Evolutionary conservation across 2,888 invertebrate genomes (phyloP).

Genomic region (Anticlea derivata): DNA sequence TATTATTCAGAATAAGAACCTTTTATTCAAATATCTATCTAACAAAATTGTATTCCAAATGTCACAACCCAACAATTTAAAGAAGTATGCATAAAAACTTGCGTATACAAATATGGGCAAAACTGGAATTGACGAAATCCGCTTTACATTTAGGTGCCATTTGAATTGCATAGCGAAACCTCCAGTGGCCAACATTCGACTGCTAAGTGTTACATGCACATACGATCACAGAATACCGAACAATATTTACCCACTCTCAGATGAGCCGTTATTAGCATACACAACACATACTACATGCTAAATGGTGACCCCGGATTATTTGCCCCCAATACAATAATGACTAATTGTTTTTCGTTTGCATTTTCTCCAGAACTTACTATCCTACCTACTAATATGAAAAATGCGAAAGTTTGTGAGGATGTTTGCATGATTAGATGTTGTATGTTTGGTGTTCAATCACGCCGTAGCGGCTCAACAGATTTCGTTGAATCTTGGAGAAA

Average conservation of each 20-base stretch:
- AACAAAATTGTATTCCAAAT: no score
- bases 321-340: slow-evolving; percentile 12
- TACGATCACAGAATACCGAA: slow-evolving; percentile 61
- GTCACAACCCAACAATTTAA: no score
- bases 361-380: background rate
- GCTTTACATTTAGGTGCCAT: slow-evolving; percentile 38
- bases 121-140: slow-evolving; percentile 39
- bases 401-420: no score
- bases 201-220: slow-evolving; percentile 60
- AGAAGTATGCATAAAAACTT: slow-evolving; percentile 22
- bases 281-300: slow-evolving; percentile 31
- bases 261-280: slow-evolving; percentile 61
- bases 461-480: no score
- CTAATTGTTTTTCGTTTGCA: slow-evolving; percentile 6
- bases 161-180: slow-evolving; percentile 46
- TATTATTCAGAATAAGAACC: no score
- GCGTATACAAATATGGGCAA: slow-evolving; percentile 19
- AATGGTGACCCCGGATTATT: slow-evolving; percentile 39
- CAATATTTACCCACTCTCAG: slow-evolving; percentile 51
- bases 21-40: no score
- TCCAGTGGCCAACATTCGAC: slow-evolving; percentile 53
- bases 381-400: no score
- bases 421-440: no score
- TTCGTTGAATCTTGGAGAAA: no score
- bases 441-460: no score